These are phyloP conservation scores for Pangasianodon gigas DNA, from an alignment of 2,113 vertebrate species.

Conservation along the genomic window DNA sequence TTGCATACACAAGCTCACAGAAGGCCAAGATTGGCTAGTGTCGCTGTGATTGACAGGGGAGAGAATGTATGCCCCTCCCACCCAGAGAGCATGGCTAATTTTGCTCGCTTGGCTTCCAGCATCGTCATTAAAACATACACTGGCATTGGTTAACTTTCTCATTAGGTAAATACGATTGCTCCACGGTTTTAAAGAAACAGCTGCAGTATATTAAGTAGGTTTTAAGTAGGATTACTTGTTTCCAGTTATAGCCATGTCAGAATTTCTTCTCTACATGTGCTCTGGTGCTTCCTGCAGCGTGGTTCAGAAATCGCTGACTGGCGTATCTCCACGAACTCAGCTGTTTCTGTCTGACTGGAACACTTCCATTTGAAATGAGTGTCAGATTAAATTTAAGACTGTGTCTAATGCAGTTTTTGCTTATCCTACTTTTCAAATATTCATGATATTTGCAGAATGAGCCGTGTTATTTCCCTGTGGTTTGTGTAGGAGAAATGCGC, in stretches of 20 bases:
- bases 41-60: neutral
- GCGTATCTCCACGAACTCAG: neutral
- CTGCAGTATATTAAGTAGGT: neutral
- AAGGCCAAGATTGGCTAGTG: neutral
- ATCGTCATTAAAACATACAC: neutral
- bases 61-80: neutral
- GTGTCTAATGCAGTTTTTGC: neutral
- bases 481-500: neutral
- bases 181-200: neutral
- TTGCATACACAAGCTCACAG: neutral
- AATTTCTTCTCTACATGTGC: neutral
- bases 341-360: neutral
- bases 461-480: neutral
- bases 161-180: neutral
- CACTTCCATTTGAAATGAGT: neutral
- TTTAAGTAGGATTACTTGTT: neutral
- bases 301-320: slow-evolving; percentile 4
- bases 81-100: neutral
- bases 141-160: neutral
- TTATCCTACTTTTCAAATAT: slow-evolving; percentile 26
- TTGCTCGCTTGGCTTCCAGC: neutral
- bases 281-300: neutral
- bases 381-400: neutral
- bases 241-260: neutral
- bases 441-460: slow-evolving; percentile 1